Conservation (phyloP, 2,113 vertebrate genomes). For the Numida meleagris region DNA sequence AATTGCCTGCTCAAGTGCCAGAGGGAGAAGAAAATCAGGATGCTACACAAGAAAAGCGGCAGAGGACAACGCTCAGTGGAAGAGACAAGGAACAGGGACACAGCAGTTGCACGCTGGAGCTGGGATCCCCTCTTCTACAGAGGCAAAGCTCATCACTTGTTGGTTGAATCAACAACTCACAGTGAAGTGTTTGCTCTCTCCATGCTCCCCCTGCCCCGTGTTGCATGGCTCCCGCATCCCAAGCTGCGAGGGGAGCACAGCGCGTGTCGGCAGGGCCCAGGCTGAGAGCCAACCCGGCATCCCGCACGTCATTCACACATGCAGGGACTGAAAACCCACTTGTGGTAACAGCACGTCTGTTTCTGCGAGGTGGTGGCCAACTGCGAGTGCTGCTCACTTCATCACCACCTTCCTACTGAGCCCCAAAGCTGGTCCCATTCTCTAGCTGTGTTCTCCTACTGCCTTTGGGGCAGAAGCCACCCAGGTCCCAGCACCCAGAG, state of each 20-base stretch:
- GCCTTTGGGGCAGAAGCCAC: background rate
- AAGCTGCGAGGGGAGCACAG: background rate
- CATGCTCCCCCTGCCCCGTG: background rate
- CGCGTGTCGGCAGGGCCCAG: constrained; percentile 6
- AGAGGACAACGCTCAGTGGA: background rate
- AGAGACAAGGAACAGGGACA: background rate
- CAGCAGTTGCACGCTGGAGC: background rate
- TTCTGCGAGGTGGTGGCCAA: constrained; percentile 59
- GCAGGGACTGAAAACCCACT: constrained; percentile 54
- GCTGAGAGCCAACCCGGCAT: constrained; percentile 43
- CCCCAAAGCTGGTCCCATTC: background rate
- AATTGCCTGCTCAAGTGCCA: background rate
- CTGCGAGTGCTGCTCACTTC: constrained; percentile 62
- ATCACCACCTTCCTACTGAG: constrained; percentile 45
- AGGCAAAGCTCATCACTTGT: background rate
- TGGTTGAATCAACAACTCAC: background rate
- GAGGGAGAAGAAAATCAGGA: background rate
- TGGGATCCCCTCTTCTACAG: background rate
- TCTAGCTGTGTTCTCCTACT: background rate
- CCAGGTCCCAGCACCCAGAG: background rate
- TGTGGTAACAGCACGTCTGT: constrained; percentile 64
- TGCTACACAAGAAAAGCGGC: background rate
- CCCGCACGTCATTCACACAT: constrained; percentile 54
- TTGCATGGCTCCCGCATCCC: rapidly evolving
- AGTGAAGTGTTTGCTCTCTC: background rate